Percentiles rank a stretch among this genome's conserved stretches.
Conservation (phyloP, 2,888 invertebrate species). For the Clostera curtula region DNA sequence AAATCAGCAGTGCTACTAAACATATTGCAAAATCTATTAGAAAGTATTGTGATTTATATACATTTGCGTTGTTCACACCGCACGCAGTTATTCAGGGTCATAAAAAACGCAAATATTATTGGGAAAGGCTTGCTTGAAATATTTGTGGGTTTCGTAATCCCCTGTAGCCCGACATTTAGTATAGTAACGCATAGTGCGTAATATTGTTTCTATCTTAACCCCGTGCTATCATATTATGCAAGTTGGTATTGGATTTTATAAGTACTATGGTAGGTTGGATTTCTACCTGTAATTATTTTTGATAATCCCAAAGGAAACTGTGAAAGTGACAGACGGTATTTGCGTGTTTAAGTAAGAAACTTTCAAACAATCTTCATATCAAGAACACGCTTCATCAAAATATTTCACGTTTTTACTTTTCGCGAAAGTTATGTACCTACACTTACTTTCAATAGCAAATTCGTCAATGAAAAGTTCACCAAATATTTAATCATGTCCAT, state of each 20-base stretch:
- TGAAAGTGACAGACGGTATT: not conserved
- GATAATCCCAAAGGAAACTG: too few relatives aligned
- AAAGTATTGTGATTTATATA: conserved; percentile 19
- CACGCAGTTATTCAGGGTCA: conserved; percentile 32
- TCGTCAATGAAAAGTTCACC: too few relatives aligned
- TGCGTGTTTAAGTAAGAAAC: not conserved
- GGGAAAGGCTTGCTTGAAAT: conserved; percentile 32
- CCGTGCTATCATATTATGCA: conserved; percentile 9
- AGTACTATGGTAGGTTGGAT: too few relatives aligned
- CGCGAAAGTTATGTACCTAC: too few relatives aligned
- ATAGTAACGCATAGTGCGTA: conserved; percentile 26
- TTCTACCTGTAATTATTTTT: too few relatives aligned
- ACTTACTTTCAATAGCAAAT: too few relatives aligned
- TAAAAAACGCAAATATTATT: conserved; percentile 31
- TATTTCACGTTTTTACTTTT: too few relatives aligned
- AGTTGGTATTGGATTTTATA: conserved; percentile 12
- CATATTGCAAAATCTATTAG: conserved; percentile 14
- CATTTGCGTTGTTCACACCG: conserved; percentile 13
- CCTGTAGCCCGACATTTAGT: conserved; percentile 19
- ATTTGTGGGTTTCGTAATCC: conserved; percentile 31
- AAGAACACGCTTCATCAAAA: too few relatives aligned
- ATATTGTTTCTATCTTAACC: conserved; percentile 12
- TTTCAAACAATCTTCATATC: too few relatives aligned
- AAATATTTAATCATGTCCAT: too few relatives aligned
- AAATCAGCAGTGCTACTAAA: not conserved